Evolutionary conservation across 2,797 vertebrate genomes (phyloP).

Genomic region (Acomys russatus): DNA sequence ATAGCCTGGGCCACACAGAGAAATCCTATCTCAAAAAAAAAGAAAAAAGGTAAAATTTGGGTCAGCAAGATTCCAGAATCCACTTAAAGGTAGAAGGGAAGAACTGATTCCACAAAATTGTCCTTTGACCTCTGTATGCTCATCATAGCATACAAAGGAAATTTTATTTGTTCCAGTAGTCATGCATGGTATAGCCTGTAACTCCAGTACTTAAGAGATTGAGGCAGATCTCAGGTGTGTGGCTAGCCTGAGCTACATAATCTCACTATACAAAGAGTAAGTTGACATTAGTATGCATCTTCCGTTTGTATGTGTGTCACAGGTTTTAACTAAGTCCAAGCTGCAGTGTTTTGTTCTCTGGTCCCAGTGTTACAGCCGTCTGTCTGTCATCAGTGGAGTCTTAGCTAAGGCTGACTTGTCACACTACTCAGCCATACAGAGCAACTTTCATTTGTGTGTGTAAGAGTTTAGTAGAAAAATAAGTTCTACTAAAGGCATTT

Average conservation of each 20-base stretch:
- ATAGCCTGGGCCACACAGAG: neutral
- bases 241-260: neutral
- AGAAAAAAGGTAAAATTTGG: neutral
- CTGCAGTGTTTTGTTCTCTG: neutral
- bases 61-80: neutral
- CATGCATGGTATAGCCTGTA: neutral
- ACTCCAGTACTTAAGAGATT: neutral
- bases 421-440: slow-evolving; percentile 26
- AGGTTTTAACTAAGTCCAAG: slow-evolving; percentile 2
- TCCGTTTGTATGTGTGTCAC: neutral
- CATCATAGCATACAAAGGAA: neutral
- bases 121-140: neutral
- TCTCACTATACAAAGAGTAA: neutral
- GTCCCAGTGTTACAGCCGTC: neutral
- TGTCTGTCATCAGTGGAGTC: neutral
- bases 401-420: neutral
- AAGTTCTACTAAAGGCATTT: neutral
- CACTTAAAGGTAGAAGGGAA: neutral
- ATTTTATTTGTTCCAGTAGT: neutral
- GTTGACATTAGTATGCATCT: neutral
- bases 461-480: slow-evolving; percentile 21
- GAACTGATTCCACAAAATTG: neutral
- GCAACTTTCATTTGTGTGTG: neutral
- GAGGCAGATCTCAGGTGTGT: neutral
- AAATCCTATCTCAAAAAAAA: neutral